A percentile compares a stretch with the other conserved stretches of the same genome.
Evolutionary conservation across 1,140 invertebrate genomes (phyloP).

Genomic region (Drosophila leontia): DNA sequence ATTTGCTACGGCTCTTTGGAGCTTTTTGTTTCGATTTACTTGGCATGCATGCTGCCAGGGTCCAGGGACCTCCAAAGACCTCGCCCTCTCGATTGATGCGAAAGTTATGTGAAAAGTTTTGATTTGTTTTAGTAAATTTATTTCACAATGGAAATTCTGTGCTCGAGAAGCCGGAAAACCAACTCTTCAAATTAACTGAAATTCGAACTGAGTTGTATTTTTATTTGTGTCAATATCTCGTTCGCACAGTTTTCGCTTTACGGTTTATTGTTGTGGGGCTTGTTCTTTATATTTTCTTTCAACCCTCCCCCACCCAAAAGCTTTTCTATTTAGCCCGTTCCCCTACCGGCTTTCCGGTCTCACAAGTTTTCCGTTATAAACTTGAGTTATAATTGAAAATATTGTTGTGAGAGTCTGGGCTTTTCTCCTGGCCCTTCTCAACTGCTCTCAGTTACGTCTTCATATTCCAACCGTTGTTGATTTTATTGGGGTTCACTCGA

Average conservation of each 20-base stretch:
- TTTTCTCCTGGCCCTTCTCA: not conserved
- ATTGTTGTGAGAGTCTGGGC: slow-evolving; percentile 47
- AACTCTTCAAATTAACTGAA: slow-evolving; percentile 71
- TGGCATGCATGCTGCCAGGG: slow-evolving; percentile 45
- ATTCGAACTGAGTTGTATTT: slow-evolving; percentile 54
- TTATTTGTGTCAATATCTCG: slow-evolving; percentile 48
- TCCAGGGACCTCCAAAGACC: not conserved
- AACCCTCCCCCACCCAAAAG: slow-evolving; percentile 16
- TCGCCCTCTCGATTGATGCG: slow-evolving; percentile 59
- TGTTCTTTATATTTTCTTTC: slow-evolving; percentile 34
- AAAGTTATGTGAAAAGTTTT: slow-evolving; percentile 82
- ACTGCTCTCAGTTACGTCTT: slow-evolving; percentile 14
- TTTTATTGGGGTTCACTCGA: slow-evolving; percentile 41
- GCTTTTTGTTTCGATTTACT: slow-evolving; percentile 61
- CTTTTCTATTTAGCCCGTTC: slow-evolving; percentile 42
- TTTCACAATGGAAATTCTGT: slow-evolving; percentile 60
- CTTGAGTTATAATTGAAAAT: slow-evolving; percentile 84
- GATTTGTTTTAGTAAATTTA: slow-evolving; percentile 81
- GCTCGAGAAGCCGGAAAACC: slow-evolving; percentile 26
- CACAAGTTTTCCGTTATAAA: slow-evolving; percentile 72
- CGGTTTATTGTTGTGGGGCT: slow-evolving; percentile 45
- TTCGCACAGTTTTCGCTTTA: slow-evolving; percentile 30
- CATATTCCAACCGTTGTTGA: slow-evolving; percentile 50
- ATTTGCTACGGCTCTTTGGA: slow-evolving; percentile 44
- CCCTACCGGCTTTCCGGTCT: slow-evolving; percentile 10